Percentiles rank a stretch among this genome's conserved stretches.
Conservation (phyloP, 2,797 vertebrate genomes). For the Hapalemur alaotrensis region DNA sequence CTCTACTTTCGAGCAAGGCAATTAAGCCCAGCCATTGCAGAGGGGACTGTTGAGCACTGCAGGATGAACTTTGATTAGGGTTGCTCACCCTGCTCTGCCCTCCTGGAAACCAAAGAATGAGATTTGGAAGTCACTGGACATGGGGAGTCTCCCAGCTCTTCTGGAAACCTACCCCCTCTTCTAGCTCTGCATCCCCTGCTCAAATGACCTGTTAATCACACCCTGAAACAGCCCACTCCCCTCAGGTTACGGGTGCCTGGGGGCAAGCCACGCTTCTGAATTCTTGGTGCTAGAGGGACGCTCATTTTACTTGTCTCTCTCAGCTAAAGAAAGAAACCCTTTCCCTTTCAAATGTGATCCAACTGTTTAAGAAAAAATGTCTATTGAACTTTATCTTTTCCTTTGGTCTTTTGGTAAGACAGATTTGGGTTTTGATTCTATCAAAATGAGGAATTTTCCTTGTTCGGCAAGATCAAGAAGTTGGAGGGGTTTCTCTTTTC, state of each 20-base stretch:
- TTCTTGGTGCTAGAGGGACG: not conserved
- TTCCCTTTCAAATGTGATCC: slow-evolving; percentile 39
- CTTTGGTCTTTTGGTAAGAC: slow-evolving; percentile 38
- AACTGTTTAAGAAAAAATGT: not conserved
- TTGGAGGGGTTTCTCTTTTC: not conserved
- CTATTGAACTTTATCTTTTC: not conserved
- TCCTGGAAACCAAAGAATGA: not conserved
- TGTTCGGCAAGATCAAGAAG: slow-evolving; percentile 41
- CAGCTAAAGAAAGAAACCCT: not conserved
- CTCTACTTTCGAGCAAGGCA: not conserved
- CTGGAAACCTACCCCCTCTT: not conserved
- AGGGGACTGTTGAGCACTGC: not conserved
- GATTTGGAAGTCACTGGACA: not conserved
- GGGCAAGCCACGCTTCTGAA: not conserved
- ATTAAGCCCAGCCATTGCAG: not conserved
- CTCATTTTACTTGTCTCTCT: not conserved
- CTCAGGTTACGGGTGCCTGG: fast-evolving
- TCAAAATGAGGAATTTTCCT: slow-evolving; percentile 4
- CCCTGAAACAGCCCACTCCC: not conserved
- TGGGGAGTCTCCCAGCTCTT: not conserved
- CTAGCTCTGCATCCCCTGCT: not conserved
- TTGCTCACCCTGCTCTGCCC: not conserved
- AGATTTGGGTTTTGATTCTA: slow-evolving; percentile 48
- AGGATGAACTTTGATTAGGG: not conserved
- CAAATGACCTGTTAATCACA: too few relatives aligned